phyloP scores from a whole-genome alignment of 2,888 invertebrate species.

The Rhagium mordax region DNA sequence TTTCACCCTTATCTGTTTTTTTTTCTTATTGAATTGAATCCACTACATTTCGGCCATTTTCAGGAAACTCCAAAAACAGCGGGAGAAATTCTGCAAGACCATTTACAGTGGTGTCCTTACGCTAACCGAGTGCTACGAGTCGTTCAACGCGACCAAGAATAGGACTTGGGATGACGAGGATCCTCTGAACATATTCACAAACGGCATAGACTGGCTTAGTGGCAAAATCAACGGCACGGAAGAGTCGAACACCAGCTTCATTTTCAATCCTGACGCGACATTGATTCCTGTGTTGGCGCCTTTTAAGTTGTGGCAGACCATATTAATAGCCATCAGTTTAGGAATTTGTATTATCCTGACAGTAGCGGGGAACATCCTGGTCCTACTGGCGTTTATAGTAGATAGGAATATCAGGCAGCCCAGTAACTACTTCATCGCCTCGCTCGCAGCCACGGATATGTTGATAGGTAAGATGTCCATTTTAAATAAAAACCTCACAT shows the following conservation, averaged over 20 bases:
- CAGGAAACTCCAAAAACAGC: conserved; percentile 84
- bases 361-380: conserved; percentile 95
- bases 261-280: conserved; percentile 49
- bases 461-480: conserved; percentile 83
- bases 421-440: conserved; percentile 99
- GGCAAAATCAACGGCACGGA: conserved; percentile 38
- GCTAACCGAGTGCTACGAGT: conserved; percentile 76
- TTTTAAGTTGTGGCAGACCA: conserved; percentile 91
- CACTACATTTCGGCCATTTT: too few relatives aligned
- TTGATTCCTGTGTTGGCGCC: conserved; percentile 81
- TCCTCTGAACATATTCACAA: conserved; percentile 62
- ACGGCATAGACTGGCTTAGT: conserved; percentile 49
- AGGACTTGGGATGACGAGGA: conserved; percentile 62
- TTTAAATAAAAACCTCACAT: background rate
- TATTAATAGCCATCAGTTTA: conserved; percentile 89
- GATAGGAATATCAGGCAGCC: conserved; percentile 96
- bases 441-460: conserved; percentile 96
- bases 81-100: conserved; percentile 81
- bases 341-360: conserved; percentile 93
- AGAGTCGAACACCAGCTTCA: conserved; percentile 43
- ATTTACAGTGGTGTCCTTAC: conserved; percentile 76
- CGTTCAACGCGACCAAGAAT: conserved; percentile 68
- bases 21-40: too few relatives aligned
- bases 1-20: too few relatives aligned
- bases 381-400: conserved; percentile 94